A percentile compares a stretch with the other conserved stretches of the same genome.
These are phyloP conservation scores for Halisarca cf. caerulea DNA, from an alignment of 37 sponge, comb jelly and placozoan genomes.

Conservation along the genomic window DNA sequence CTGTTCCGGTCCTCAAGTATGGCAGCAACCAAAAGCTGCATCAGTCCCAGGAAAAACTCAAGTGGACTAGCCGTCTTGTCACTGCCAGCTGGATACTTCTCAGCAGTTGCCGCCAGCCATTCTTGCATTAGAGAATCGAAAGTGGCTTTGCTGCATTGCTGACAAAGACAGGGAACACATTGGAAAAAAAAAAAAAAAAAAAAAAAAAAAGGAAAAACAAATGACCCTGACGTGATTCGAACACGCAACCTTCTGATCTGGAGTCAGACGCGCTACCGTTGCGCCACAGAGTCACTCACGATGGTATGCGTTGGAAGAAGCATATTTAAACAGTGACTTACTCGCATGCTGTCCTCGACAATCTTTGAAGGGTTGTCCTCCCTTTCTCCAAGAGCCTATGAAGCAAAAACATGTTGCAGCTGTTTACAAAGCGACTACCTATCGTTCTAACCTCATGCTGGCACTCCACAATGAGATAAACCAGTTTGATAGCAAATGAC, in stretches of 20 bases:
- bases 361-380: constrained; percentile 28
- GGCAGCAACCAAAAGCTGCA: constrained; percentile 50
- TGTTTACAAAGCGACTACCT: not conserved
- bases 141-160: constrained; percentile 72
- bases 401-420: not conserved
- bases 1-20: constrained; percentile 55
- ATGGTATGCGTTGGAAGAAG: not conserved
- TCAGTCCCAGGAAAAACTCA: constrained; percentile 63
- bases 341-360: constrained; percentile 66
- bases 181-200: not conserved
- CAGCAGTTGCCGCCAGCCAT: constrained; percentile 28
- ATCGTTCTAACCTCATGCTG: constrained; percentile 52
- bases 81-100: constrained; percentile 48
- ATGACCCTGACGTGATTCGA: constrained; percentile 95
- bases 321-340: constrained; percentile 1
- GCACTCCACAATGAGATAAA: constrained; percentile 52
- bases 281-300: constrained; percentile 85
- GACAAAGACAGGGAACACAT: not conserved
- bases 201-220: constrained; percentile 38
- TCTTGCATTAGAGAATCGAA: constrained; percentile 75
- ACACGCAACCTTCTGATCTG: constrained; percentile 98
- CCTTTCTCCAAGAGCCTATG: constrained; percentile 31
- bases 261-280: constrained; percentile 98
- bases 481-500: not conserved
- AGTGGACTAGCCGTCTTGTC: constrained; percentile 40